Base-by-base conservation (phyloP, 2,888 invertebrate species). In the Scaptomyza reducta region DNA sequence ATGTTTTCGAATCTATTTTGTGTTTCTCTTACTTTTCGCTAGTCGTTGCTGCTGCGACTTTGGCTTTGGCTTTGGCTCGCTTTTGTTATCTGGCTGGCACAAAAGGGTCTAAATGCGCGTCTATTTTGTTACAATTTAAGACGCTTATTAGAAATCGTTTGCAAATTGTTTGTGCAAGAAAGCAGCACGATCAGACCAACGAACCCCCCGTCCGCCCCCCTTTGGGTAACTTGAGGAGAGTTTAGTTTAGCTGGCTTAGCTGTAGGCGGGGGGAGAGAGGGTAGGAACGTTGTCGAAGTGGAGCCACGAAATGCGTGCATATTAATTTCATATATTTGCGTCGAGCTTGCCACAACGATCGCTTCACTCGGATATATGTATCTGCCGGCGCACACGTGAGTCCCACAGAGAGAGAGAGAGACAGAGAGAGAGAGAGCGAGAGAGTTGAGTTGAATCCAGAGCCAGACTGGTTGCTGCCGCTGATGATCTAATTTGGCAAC, bases 401-500 rank as follows among this genome's bases (percentile, higher is more conserved):
- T 22, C 27, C 18, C 14, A 50, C 6, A 10, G 27, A 27, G 27
- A 27, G 27, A 27, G 27, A 27, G 27, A 27, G 27, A 7, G 27
- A 27, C 6, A 27, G 27, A 27, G 7, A 27, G 27, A 5, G 27
- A 27, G 7, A 7, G 27, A 27, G 27, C 6, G 49, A 31, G 14
- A 62, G 77, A 73, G 78, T 78, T 78, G 79, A 50, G 62, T 77
- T 35, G 22, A 2, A 54, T 72, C 63, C 74, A 67, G 74, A 54
- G 70, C 63, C 74, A 67, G 74, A 58, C 66, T 74, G 68, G 66
- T 62, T 68, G 50, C 41, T 18, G 31, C 57, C 68, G 73, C 85
- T 89, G 90, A 90, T 90, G 90, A 90, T 90, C 90, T 90, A 90
- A 90, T 90, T 90, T 89, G 89, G 90, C 89, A 89, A 89, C 89